Percentiles rank a stretch among this genome's conserved stretches.
Conservation (phyloP, 2,888 invertebrate species). For the Ophion ventricosus region DNA sequence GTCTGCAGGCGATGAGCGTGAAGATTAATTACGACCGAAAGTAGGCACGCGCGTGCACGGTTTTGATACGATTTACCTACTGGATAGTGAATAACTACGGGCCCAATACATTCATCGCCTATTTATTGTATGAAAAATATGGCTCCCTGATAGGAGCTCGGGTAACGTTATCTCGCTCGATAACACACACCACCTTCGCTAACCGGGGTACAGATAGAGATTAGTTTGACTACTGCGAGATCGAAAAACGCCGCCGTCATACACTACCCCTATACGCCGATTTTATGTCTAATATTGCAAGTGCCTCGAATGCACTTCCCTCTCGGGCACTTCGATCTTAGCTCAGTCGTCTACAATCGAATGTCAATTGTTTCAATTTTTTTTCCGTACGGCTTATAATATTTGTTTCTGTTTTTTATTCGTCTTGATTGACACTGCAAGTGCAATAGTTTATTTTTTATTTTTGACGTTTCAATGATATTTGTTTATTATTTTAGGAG, state of each 20-base stretch:
- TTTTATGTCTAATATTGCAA: not conserved
- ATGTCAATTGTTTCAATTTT: not conserved
- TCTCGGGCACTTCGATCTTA: not conserved
- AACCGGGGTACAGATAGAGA: slow-evolving; percentile 78
- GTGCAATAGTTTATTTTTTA: not conserved
- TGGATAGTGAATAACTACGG: slow-evolving; percentile 73
- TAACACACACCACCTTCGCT: slow-evolving; percentile 77
- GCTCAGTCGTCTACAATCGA: not conserved
- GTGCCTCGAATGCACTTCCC: not conserved
- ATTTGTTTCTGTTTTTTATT: not conserved
- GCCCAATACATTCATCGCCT: slow-evolving; percentile 80
- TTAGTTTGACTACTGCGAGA: slow-evolving; percentile 78
- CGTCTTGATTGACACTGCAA: not conserved
- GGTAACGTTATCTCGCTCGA: slow-evolving; percentile 81
- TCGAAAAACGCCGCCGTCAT: slow-evolving; percentile 29
- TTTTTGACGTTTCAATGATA: not conserved
- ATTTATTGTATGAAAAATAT: slow-evolving; percentile 82
- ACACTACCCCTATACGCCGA: slow-evolving; percentile 19
- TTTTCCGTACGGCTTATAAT: not conserved
- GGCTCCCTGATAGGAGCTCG: slow-evolving; percentile 81
- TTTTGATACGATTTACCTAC: slow-evolving; percentile 71
- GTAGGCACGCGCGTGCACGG: slow-evolving; percentile 55
- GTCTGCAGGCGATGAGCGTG: not conserved
- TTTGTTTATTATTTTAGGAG: not conserved
- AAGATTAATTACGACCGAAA: not conserved